phyloP scores from a whole-genome alignment of 2,797 vertebrate species.

The Esox masquinongy region DNA sequence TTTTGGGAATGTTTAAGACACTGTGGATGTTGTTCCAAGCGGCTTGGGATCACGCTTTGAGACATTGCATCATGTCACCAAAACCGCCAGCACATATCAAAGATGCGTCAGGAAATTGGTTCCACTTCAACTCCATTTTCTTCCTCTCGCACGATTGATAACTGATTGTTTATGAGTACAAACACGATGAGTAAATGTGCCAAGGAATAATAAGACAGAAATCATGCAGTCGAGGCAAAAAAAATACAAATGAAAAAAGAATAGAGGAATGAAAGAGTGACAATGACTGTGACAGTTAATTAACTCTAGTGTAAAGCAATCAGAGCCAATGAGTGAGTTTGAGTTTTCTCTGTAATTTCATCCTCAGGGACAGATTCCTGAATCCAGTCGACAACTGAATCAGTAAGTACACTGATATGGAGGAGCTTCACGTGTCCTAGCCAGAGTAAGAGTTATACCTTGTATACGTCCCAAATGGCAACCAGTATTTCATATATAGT shows the following conservation, averaged over 20 bases:
- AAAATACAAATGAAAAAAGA: background rate
- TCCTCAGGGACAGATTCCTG: constrained; percentile 37
- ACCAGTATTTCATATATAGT: background rate
- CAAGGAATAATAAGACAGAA: constrained; percentile 46
- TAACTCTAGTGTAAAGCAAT: constrained; percentile 37
- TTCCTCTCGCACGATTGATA: constrained; percentile 33
- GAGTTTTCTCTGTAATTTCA: constrained; percentile 33
- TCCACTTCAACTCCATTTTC: constrained; percentile 41
- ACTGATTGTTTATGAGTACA: constrained; percentile 42
- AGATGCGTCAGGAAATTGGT: constrained; percentile 43
- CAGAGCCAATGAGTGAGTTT: constrained; percentile 44
- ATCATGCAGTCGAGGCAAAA: constrained; percentile 25
- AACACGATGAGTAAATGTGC: constrained; percentile 42
- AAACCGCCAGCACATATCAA: constrained; percentile 45
- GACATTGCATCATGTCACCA: constrained; percentile 31
- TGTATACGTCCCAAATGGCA: background rate
- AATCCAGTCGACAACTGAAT: constrained; percentile 16
- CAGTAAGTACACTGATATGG: background rate
- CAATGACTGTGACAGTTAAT: constrained; percentile 47
- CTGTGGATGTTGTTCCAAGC: background rate
- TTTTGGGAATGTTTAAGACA: background rate
- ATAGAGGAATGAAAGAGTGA: constrained; percentile 21
- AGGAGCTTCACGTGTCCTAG: background rate
- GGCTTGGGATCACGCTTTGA: constrained; percentile 30
- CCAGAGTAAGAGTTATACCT: background rate